phyloP scores from a whole-genome alignment of 2,113 vertebrate species.

The Meles meles region DNA sequence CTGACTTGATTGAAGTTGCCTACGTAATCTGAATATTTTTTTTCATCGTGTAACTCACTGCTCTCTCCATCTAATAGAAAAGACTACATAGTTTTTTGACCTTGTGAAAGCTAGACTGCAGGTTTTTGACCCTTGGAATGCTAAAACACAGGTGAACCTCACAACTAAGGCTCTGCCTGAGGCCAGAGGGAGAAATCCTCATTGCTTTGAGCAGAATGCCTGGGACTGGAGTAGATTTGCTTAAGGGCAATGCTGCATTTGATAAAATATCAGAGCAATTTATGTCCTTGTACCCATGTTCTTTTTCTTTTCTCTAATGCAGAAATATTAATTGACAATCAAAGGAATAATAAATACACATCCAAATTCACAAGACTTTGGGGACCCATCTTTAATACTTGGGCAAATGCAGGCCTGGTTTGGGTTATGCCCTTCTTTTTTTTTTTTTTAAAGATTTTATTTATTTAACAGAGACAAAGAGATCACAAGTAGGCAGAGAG shows the following conservation, averaged over 20 bases:
- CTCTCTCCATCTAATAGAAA: not conserved
- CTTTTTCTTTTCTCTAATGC: slow-evolving; percentile 61
- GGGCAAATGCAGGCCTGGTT: not conserved
- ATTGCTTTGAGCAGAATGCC: slow-evolving; percentile 42
- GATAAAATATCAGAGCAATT: slow-evolving; percentile 75
- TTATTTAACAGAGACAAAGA: too few species aligned
- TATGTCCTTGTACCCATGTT: slow-evolving; percentile 59
- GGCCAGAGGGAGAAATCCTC: slow-evolving; percentile 58
- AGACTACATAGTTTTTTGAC: not conserved
- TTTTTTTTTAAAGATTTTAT: too few species aligned
- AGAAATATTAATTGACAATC: slow-evolving; percentile 71
- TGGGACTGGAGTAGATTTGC: slow-evolving; percentile 56
- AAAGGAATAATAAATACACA: slow-evolving; percentile 47
- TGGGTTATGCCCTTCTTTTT: not conserved
- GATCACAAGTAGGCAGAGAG: too few species aligned
- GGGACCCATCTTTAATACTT: slow-evolving; percentile 15
- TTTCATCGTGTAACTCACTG: not conserved
- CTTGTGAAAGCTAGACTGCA: not conserved
- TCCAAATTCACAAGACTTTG: slow-evolving; percentile 39
- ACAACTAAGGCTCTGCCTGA: slow-evolving; percentile 58
- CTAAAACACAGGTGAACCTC: slow-evolving; percentile 44
- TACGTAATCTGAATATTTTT: not conserved
- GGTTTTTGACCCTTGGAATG: slow-evolving; percentile 34
- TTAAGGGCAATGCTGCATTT: slow-evolving; percentile 69
- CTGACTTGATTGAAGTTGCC: not conserved